Conservation (phyloP, 2,888 invertebrate species). For the Mamestra brassicae region DNA sequence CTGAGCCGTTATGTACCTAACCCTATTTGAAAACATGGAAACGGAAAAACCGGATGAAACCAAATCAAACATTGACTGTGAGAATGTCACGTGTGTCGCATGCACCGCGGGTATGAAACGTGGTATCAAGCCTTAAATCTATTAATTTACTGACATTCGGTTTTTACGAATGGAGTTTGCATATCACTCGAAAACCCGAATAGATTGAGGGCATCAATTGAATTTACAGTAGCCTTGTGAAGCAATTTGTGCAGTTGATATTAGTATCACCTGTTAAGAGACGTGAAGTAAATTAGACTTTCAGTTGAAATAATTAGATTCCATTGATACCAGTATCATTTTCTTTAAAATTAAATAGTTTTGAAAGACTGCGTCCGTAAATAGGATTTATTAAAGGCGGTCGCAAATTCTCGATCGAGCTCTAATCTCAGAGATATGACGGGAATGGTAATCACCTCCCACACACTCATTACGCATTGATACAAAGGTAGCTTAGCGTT, state of each 20-base stretch:
- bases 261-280: no score
- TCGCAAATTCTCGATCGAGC: not conserved
- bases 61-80: conserved; percentile 71
- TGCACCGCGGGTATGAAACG: not conserved
- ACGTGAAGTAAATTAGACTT: no score
- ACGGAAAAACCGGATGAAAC: conserved; percentile 62
- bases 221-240: no score
- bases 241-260: no score
- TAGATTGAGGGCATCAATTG: not conserved
- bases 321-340: no score
- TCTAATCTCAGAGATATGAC: not conserved
- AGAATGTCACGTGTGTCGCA: not conserved
- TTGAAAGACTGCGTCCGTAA: no score
- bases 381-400: no score
- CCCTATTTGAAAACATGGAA: conserved; percentile 66
- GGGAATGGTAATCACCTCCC: not conserved
- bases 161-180: not conserved
- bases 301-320: no score
- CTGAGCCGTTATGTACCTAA: not conserved
- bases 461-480: no score
- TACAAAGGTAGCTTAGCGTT: no score
- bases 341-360: no score
- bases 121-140: not conserved
- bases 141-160: not conserved
- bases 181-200: not conserved